Evolutionary conservation across 2,888 invertebrate genomes (phyloP).

Genomic region (Trissoscelio sp.): DNA sequence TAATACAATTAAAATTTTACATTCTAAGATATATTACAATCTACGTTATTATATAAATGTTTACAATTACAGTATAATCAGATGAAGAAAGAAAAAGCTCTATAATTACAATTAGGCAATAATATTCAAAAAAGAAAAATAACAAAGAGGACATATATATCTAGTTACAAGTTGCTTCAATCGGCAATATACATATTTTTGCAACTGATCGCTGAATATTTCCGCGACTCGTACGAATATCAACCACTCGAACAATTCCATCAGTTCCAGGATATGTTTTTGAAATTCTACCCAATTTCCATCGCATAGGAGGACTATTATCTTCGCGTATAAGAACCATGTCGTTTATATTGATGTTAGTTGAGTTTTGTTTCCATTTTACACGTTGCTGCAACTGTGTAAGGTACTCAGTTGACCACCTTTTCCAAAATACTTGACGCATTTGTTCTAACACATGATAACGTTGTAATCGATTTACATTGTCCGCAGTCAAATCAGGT

Average conservation of each 20-base stretch:
- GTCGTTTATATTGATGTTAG: neutral
- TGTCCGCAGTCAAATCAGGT: constrained; percentile 5
- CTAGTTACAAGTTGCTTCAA: constrained; percentile 14
- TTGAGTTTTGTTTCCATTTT: constrained; percentile 34
- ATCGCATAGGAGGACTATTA: constrained; percentile 30
- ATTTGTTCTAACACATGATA: constrained; percentile 37
- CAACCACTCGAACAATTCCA: constrained; percentile 5
- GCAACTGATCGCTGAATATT: constrained; percentile 6
- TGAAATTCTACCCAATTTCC: constrained; percentile 25
- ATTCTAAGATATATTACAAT: neutral
- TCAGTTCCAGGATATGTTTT: constrained; percentile 14
- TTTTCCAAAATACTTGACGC: constrained; percentile 34
- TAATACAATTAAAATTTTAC: neutral
- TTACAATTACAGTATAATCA: too few relatives aligned
- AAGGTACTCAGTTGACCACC: constrained; percentile 57
- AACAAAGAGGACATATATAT: too few relatives aligned
- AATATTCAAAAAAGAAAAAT: too few relatives aligned
- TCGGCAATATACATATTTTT: constrained; percentile 29
- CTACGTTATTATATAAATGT: neutral
- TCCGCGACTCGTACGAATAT: constrained; percentile 5
- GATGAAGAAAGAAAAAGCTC: too few relatives aligned
- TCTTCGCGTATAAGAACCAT: constrained; percentile 40
- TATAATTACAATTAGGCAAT: too few relatives aligned
- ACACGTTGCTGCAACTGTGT: constrained; percentile 20
- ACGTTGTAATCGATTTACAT: constrained; percentile 36